Conservation (phyloP, 1,140 invertebrate genomes). For the Sinonovacula constricta region DNA sequence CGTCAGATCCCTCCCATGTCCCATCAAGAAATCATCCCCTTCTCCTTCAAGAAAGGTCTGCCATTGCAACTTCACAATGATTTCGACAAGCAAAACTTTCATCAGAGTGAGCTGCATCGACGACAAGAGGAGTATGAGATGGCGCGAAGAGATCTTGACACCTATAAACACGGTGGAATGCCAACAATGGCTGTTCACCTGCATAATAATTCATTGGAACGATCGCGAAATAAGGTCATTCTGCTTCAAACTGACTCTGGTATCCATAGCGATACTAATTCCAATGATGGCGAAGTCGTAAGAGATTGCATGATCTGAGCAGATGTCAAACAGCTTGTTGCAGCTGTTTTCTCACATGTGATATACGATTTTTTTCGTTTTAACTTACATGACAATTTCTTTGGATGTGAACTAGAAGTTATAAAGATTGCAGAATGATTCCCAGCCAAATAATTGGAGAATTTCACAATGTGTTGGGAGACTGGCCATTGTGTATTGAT, state of each 20-base stretch:
- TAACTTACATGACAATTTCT: too few relatives aligned
- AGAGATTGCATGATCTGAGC: slow-evolving; percentile 47
- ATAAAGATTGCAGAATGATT: too few relatives aligned
- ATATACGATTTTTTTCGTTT: too few relatives aligned
- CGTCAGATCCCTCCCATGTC: slow-evolving; percentile 30
- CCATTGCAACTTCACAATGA: slow-evolving; percentile 11
- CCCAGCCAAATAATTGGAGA: too few relatives aligned
- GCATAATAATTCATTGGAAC: slow-evolving; percentile 34
- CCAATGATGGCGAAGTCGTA: slow-evolving; percentile 33
- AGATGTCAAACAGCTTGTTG: too few relatives aligned
- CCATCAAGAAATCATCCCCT: slow-evolving; percentile 51
- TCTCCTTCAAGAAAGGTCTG: slow-evolving; percentile 49
- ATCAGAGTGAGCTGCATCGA: slow-evolving; percentile 21
- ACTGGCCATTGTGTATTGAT: too few relatives aligned
- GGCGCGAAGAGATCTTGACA: slow-evolving; percentile 38
- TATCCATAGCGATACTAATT: slow-evolving; percentile 50
- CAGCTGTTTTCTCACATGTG: too few relatives aligned
- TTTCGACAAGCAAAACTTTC: slow-evolving; percentile 18
- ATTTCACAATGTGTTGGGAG: too few relatives aligned
- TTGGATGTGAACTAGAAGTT: too few relatives aligned
- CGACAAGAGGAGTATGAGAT: slow-evolving; percentile 18
- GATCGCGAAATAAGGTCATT: slow-evolving; percentile 46
- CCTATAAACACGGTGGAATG: slow-evolving; percentile 18
- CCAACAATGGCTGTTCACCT: slow-evolving; percentile 45
- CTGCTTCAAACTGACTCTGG: slow-evolving; percentile 48